These are phyloP conservation scores for Oreochromis grahami DNA, from an alignment of 2,797 vertebrate species.

Conservation along the genomic window DNA sequence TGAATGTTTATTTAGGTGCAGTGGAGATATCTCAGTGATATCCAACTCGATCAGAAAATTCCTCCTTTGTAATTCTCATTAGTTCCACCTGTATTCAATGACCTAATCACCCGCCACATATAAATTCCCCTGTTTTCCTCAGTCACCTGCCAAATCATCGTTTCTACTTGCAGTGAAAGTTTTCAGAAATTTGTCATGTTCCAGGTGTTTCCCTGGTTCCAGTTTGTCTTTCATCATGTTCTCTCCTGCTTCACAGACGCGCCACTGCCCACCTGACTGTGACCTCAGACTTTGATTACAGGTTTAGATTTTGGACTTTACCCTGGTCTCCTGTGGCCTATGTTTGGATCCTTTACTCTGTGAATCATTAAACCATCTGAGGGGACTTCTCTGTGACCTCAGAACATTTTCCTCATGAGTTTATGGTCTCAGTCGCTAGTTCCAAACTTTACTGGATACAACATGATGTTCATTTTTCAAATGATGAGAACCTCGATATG, in stretches of 20 bases:
- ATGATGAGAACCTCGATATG: neutral
- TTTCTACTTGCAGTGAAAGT: neutral
- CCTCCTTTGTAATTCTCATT: neutral
- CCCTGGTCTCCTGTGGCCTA: neutral
- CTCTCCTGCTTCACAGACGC: neutral
- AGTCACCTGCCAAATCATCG: fast-evolving
- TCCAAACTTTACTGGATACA: neutral
- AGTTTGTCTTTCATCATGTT: neutral
- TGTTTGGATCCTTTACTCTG: neutral
- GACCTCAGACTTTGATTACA: neutral
- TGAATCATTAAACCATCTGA: neutral
- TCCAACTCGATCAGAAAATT: neutral
- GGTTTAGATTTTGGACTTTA: neutral
- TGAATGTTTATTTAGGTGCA: neutral
- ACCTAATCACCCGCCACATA: neutral
- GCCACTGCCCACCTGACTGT: neutral
- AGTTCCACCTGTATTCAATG: neutral
- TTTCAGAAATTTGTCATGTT: neutral
- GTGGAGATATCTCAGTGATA: neutral
- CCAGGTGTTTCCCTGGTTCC: neutral
- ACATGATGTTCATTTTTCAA: neutral
- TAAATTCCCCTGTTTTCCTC: fast-evolving
- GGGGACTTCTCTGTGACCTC: neutral
- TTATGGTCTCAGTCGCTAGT: neutral
- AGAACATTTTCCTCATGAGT: neutral